Evolutionary conservation across 1,140 invertebrate species (phyloP), one percentile per base, ranked within the genome.

Genomic region (Heliothis virescens): DNA sequence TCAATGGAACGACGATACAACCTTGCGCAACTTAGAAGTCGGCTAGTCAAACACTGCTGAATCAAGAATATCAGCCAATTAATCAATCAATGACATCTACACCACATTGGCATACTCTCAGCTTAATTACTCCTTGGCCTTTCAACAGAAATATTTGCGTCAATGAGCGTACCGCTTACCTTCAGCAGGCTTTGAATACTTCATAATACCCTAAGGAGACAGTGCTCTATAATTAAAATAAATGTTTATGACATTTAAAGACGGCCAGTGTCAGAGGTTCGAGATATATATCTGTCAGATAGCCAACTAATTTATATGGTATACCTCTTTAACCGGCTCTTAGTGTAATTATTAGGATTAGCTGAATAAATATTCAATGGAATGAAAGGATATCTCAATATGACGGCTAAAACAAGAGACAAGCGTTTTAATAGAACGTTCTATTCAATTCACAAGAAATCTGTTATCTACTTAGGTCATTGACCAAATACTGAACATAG

Each of bases 111-210:
- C 63, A 59, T 55, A 57, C 26, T 52, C 62, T 21, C n/a, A 55
- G 53, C 62, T 78, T 78, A 78, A 78, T 78, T 78, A 78, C 60
- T 78, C 52, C 55, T 16, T 50, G 52, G 34, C 75, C 52, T 69
- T 47, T 71, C 12, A n/a, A 53, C 10, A 4, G 10, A 73, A 57
- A 72, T 72, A 26, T 57, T 29, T 11, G 50, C 7, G 16, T 47
- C 55, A 10, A 15, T 18, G 34, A 34, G 4, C 0, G 21, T 7
- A 12, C 12, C n/a, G 29, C 29, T 62, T 26, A 62, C 15, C 15
- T 55, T n/a, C 5, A 55, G 13, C 7, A 55, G 2, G 52, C 15
- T 55, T n/a, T n/a, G 34, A 41, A 41, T 41, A 5, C n/a, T 55
- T 55, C n/a, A 55, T 41, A 41, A 41, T 41, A 9, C 5, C 5